Base-by-base conservation (phyloP, 2,797 vertebrate genomes). In the Micrastur ruficollis region DNA sequence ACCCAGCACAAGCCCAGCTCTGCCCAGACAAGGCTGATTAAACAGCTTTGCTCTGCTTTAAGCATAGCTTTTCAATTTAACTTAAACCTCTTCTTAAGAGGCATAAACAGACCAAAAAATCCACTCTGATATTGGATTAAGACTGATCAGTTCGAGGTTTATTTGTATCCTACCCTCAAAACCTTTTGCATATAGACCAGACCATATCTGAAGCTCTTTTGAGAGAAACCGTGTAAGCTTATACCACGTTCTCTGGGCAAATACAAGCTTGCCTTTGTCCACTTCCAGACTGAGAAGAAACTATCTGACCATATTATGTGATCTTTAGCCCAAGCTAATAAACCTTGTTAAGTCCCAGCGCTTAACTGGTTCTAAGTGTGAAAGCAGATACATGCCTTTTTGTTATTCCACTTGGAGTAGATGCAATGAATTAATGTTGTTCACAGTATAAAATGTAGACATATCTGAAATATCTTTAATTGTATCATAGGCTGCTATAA, bases 41-140 rank as follows among this genome's bases (percentile, higher is more conserved):
- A 95, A 94, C 81, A 94, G 61, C 34, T 85, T 92, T 95, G 17
- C 61, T 94, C 15, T 89, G 42, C 61, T 96, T 65, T 83, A 93
- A 90, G 56, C 6, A 68, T 19, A 78, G 65, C 14, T 91, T 93
- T 93, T 87, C 89, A 92, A 76, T 85, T 93, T 94, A 89, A 90
- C 19, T 87, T 91, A 97, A 91, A 91, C n/a, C 13, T 78, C 49
- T 91, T 68, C 78, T 92, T 87, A 87, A 87, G 61, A 78, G 67
- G 25, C 31, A 83, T 78, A 92, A 94, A 91, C 53, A 84, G 58
- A 79, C 53, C 2, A 79, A 86, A 94, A 92, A 73, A 52, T 50
- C 42, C 55, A 73, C 56, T 75, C 66, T 76, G 79, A 83, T 90
- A 94, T 26, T 74, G 84, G 84, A 92, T 93, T 94, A 93, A 91